Base-by-base conservation (phyloP, 2,888 invertebrate genomes). In the Dexiosoma caninum region DNA sequence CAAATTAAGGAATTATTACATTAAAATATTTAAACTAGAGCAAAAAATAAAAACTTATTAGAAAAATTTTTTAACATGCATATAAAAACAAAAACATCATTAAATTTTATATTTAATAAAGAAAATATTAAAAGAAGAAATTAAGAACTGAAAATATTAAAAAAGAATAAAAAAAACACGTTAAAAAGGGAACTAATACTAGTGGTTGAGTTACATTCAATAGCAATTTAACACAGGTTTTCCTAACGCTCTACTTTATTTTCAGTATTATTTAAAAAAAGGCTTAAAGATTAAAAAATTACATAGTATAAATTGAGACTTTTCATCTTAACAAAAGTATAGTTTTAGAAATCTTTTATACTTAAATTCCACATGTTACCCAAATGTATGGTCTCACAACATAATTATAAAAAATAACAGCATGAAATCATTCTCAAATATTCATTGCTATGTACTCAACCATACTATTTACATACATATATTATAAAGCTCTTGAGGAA, bases 11-110 rank as follows among this genome's bases (percentile, higher is more conserved):
- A 46, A 51, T 19, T 30, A 23, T 62, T 9, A 42, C 4, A 69
- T 57, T 49, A 19, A 42, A 64, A 57, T 40, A 30, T 49, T 57
- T 42, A 53, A 69, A 44, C 35, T 9, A 60, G 62, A 62, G 21
- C 12, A 19, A 14, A 32, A 49, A 30, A 16, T 64, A 7, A 49
- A 57, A 44, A 60, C 37, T 55, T 53, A 64, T 75, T 81, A 81
- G 80, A 72, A 46, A 71, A 81, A 76, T 51, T 81, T 76, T 75
- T 66, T 55, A 78, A 57, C 23, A 46, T 53, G 60, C 14, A 53
- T n/a, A n/a, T n/a, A 53, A 46, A 19, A 32, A 49, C 53, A 62
- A 62, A 16, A 35, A 53, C 21, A 60, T 30, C 21, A 60, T 30
- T 5, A 64, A 66, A 64, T 70, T 79, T 79, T 80, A 60, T 75